A percentile compares a stretch with the other conserved stretches of the same genome.
Conservation (phyloP, 2,797 vertebrate species). For the Aldrovandia affinis region DNA sequence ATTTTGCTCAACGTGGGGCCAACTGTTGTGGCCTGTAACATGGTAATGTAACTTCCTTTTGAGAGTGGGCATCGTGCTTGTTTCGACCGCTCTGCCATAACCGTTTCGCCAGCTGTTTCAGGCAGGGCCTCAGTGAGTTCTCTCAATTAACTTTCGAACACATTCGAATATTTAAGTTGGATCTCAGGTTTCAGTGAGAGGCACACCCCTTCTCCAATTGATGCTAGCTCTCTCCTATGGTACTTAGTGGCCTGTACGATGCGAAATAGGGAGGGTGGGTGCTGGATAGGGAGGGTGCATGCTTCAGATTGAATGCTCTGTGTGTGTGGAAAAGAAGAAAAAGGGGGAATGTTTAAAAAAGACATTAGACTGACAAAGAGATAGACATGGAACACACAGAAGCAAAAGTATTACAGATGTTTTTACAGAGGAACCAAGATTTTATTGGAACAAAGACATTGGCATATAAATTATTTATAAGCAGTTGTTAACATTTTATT, state of each 20-base stretch:
- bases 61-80: background rate
- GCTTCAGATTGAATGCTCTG: background rate
- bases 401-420: background rate
- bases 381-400: background rate
- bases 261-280: no score
- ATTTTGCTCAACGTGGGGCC: background rate
- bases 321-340: background rate
- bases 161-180: no score
- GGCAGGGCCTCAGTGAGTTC: constrained; percentile 17
- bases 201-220: background rate
- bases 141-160: no score
- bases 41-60: background rate
- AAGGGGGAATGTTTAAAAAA: background rate
- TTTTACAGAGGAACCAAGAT: background rate
- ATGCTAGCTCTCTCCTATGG: no score
- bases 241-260: no score
- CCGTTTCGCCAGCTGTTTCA: constrained; percentile 12
- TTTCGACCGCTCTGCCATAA: background rate
- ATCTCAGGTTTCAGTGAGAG: constrained; percentile 18
- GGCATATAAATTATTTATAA: background rate
- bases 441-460: background rate
- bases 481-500: background rate
- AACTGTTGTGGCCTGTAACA: background rate
- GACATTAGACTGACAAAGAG: background rate
- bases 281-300: no score